Evolutionary conservation across 2,797 vertebrate genomes (phyloP), one percentile per base, ranked within the genome.

Genomic region (Syncerus caffer): DNA sequence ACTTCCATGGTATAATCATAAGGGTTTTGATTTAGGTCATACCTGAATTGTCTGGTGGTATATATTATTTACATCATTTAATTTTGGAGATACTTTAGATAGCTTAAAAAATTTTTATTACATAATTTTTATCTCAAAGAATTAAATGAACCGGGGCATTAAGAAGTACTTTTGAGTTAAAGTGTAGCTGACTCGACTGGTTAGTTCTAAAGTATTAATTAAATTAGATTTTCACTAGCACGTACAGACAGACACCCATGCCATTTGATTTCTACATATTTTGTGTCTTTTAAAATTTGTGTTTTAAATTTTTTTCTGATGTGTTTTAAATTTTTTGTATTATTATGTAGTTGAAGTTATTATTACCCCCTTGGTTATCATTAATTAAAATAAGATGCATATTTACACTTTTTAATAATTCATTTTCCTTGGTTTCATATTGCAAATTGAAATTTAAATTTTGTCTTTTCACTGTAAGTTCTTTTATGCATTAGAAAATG

Each of bases 51-150:
- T 71, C 21, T 71, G 71, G 34, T 71, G 34, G 34, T 38, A 38
- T 38, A 71, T 80, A 53, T 96, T 97, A 93, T 97, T 97, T 79
- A 93, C 71, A 94, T 96, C 79, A 95, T 97, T 98, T 89, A 93
- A 82, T 90, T 96, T 29, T 3, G 29, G 62, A 87, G 6, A 92
- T 19, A 45, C 1, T 97, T 82, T 45, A 34, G n/a, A 90, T 74
- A 92, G 34, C 7, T 94, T 80, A 78, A 38, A 34, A 91, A 92
- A 27, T 62, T 4, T 92, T 83, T 11, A 89, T 58, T 76, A 29
- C 1, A 93, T 6, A 93, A 78, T 45, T 74, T 11, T 5, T n/a
- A 86, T 47, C 42, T 93, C 29, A 93, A 87, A 90, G 23, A 53
- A 64, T 38, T 94, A 92, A 86, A 31, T 92, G 34, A 47, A 31